Evolutionary conservation across 1,140 invertebrate genomes (phyloP).

Genomic region (Centruroides sculpturatus): DNA sequence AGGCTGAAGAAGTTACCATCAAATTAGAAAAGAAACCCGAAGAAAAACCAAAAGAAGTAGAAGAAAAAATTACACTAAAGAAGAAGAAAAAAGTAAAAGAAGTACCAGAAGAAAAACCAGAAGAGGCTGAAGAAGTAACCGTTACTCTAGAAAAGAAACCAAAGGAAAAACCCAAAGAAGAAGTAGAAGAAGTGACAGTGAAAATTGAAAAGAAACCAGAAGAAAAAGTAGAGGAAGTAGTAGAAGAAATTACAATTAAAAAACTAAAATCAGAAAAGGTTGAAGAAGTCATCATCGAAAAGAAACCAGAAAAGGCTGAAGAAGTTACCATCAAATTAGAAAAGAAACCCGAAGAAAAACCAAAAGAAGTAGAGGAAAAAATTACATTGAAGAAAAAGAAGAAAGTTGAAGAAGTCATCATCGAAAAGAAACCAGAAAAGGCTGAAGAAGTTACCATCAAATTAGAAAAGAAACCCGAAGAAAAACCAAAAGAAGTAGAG

Average conservation of each 20-base stretch:
- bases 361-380: slow-evolving; percentile 2
- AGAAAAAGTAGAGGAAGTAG: slow-evolving; percentile 1
- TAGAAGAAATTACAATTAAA: slow-evolving; percentile 3
- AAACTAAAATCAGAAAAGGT: slow-evolving; percentile 20
- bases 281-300: slow-evolving; percentile 26
- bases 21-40: slow-evolving; percentile 8
- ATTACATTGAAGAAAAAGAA: slow-evolving; percentile 10
- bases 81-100: slow-evolving; percentile 11
- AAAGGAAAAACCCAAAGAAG: slow-evolving; percentile 15
- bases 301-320: neutral
- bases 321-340: slow-evolving; percentile 2
- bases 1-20: slow-evolving; percentile 3
- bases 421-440: slow-evolving; percentile 13
- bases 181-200: slow-evolving; percentile 7
- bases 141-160: slow-evolving; percentile 31
- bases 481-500: slow-evolving; percentile 1
- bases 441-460: slow-evolving; percentile 3
- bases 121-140: slow-evolving; percentile 28
- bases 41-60: slow-evolving; percentile 11
- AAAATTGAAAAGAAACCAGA: slow-evolving; percentile 3
- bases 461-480: neutral
- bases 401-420: slow-evolving; percentile 25
- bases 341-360: slow-evolving; percentile 1
- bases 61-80: slow-evolving; percentile 14
- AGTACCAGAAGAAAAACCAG: slow-evolving; percentile 8